Evolutionary conservation across 2,888 invertebrate species (phyloP), one percentile per base, ranked within the genome.

Genomic region (Drosophila merina): DNA sequence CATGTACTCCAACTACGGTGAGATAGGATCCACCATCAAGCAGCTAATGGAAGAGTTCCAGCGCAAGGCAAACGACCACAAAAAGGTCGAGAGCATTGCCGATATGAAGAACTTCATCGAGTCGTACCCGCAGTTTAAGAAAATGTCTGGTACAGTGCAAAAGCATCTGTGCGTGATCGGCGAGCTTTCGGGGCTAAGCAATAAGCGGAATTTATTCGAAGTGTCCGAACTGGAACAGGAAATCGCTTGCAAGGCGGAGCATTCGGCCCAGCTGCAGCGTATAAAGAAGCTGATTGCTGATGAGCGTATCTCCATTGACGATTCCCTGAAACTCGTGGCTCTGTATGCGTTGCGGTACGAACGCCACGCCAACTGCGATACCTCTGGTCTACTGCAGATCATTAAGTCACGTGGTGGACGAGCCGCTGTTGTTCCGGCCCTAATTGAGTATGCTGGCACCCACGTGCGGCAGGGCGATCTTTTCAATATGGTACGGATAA

Each of bases 91-190:
- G 93, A 98, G 98, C 84, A 99, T 99, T 86, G 94, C 96, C 0
- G 99, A 99, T 91, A 99, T 99, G 99, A 99, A 99, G 93, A 96
- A 95, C 88, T 99, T 99, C 91, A 97, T 99, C 0, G 99, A 99
- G 91, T 96, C 96, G 10, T 99, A 99, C 93, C 99, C 99, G 0
- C 96, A 99, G 79, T 99, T 99, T 90, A 99, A 98, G 93, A 97
- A 97, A 94, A 95, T 97, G 94, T 97, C 97, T 0, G 98, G 98
- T 20, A 98, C 99, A 1, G 98, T 99, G 26, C 95, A 98, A 5
- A 99, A 99, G 91, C 99, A 99, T 92, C 97, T 99, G 51, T 98
- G 97, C 0, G 95, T 99, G 36, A 97, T 99, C 57, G 98, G 98
- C 0, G 99, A 99, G 92, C 93, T 99, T 75, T 98, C 98, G 0